Percentiles rank a stretch among this genome's conserved stretches.
Conservation (phyloP, 2,888 invertebrate genomes). For the Monoplex corrugatus region DNA sequence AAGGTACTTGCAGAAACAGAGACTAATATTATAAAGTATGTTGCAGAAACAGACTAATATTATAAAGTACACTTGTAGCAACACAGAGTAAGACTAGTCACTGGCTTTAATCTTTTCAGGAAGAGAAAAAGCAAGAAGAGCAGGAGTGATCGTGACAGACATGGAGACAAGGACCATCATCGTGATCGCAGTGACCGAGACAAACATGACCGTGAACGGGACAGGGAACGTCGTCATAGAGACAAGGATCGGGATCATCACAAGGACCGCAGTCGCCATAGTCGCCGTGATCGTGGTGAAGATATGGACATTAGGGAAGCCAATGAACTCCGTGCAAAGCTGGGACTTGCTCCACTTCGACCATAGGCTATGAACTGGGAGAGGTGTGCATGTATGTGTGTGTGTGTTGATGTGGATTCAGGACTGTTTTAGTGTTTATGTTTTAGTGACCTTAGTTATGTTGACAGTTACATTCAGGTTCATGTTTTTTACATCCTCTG, state of each 20-base stretch:
- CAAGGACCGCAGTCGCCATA: conserved; percentile 43
- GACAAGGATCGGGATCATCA: conserved; percentile 50
- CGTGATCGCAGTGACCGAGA: conserved; percentile 66
- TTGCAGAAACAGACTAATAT: too few relatives aligned
- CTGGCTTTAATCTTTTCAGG: too few relatives aligned
- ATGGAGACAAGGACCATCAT: conserved; percentile 53
- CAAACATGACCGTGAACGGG: conserved; percentile 51
- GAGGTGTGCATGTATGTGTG: background rate
- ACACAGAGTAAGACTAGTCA: too few relatives aligned
- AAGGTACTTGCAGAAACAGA: too few relatives aligned
- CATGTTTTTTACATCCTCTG: too few relatives aligned
- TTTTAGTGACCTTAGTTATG: too few relatives aligned
- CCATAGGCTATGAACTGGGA: conserved; percentile 34
- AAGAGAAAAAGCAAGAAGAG: conserved; percentile 53
- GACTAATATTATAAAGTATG: too few relatives aligned
- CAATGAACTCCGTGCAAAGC: conserved; percentile 83
- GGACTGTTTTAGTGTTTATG: too few relatives aligned
- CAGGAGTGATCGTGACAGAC: conserved; percentile 66
- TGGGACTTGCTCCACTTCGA: conserved; percentile 83
- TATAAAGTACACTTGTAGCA: too few relatives aligned
- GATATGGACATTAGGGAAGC: conserved; percentile 82
- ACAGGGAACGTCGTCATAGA: conserved; percentile 52
- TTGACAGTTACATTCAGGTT: too few relatives aligned
- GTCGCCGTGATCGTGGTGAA: conserved; percentile 53
- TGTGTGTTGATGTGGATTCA: too few relatives aligned